A percentile compares a stretch with the other conserved stretches of the same genome.
Conservation (phyloP, 2,888 invertebrate species). For the Acrobasis repandana region DNA sequence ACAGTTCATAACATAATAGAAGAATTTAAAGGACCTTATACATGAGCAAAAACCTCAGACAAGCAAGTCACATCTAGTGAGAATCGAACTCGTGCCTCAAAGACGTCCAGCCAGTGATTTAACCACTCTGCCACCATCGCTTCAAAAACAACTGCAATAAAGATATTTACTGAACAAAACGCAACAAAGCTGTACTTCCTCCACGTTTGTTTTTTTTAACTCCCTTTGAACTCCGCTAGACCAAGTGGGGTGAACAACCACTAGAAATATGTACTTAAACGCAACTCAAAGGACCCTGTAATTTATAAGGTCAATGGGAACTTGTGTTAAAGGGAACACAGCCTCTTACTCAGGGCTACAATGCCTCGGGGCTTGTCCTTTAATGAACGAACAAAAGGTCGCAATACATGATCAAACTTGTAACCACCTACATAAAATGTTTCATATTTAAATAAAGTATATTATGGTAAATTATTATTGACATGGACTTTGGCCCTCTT, state of each 20-base stretch:
- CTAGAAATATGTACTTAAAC: conserved; percentile 25
- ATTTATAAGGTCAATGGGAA: conserved; percentile 25
- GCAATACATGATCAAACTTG: not conserved
- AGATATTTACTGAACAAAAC: conserved; percentile 6
- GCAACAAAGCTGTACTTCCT: not conserved
- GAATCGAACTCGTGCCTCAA: too few relatives aligned
- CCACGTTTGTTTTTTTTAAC: conserved; percentile 9
- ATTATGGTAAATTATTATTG: too few relatives aligned
- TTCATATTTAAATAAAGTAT: too few relatives aligned
- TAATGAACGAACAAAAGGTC: conserved; percentile 14
- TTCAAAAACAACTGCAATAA: not conserved
- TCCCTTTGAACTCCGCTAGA: conserved; percentile 22
- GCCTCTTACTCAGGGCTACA: not conserved
- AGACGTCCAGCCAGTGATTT: too few relatives aligned
- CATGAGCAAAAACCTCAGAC: too few relatives aligned
- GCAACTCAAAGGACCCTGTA: conserved; percentile 18
- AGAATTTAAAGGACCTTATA: too few relatives aligned
- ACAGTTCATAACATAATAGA: too few relatives aligned
- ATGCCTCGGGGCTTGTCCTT: not conserved
- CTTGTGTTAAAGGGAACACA: conserved; percentile 6
- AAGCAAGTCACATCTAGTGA: too few relatives aligned
- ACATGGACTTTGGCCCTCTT: too few relatives aligned
- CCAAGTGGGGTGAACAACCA: conserved; percentile 23
- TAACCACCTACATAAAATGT: too few relatives aligned
- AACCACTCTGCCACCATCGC: too few relatives aligned